Conservation (phyloP, 2,888 invertebrate species). For the Phengaris alcon region DNA sequence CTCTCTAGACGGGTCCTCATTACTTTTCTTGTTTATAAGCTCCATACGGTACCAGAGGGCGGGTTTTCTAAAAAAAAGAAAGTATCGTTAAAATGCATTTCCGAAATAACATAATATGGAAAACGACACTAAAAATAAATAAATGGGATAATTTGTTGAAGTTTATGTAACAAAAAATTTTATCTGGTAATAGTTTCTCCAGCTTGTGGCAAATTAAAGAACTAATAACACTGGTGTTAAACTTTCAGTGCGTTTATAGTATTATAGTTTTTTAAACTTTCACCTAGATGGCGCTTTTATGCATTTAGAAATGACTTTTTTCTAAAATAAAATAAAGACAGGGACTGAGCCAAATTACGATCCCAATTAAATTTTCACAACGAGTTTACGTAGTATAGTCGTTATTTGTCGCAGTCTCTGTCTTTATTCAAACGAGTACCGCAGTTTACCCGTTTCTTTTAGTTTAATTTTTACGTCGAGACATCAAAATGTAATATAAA, state of each 20-base stretch:
- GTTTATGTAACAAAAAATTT: background rate
- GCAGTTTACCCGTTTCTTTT: too few species aligned
- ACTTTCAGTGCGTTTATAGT: background rate
- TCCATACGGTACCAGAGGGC: constrained; percentile 70
- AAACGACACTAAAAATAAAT: background rate
- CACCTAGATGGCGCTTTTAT: background rate
- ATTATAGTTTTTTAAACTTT: background rate
- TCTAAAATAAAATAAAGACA: background rate
- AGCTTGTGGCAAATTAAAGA: background rate
- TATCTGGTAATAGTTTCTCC: background rate
- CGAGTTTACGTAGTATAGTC: too few species aligned
- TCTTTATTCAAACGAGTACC: too few species aligned
- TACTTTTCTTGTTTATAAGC: constrained; percentile 52
- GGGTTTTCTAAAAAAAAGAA: constrained; percentile 54
- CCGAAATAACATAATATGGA: background rate
- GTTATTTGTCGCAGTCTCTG: too few species aligned
- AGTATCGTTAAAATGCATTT: background rate
- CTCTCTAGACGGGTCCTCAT: constrained; percentile 49
- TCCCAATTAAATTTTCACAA: too few species aligned
- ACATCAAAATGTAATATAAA: too few species aligned
- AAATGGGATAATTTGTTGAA: background rate
- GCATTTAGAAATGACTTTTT: background rate
- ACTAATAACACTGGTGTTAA: background rate
- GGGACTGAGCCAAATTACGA: too few species aligned
- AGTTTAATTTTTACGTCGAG: too few species aligned